These are phyloP conservation scores for Agonopterix heracliana DNA, from an alignment of 2,888 invertebrate species.

Conservation along the genomic window DNA sequence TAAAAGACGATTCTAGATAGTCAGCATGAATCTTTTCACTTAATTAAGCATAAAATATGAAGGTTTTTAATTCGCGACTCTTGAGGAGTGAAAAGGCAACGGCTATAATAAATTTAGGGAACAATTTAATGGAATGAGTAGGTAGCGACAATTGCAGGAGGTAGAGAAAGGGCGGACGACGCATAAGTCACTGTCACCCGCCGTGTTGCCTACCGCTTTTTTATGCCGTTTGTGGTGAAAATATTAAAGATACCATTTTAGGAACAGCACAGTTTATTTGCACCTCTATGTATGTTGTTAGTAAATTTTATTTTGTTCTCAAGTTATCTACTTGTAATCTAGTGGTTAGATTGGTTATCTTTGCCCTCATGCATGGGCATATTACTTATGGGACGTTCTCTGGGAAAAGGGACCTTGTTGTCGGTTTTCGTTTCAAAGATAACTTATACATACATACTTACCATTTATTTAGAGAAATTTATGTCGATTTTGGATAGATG, in stretches of 20 bases:
- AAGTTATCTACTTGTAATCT: too few species aligned
- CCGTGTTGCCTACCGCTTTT: constrained; percentile 48
- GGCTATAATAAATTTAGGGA: constrained; percentile 27
- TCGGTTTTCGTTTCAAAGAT: too few species aligned
- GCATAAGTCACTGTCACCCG: constrained; percentile 69
- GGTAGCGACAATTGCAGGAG: constrained; percentile 49
- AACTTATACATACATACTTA: too few species aligned
- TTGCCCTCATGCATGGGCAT: too few species aligned
- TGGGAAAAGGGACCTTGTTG: too few species aligned
- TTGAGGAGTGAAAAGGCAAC: constrained; percentile 6
- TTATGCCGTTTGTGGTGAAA: constrained; percentile 28
- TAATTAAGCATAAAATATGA: constrained; percentile 4
- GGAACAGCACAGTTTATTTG: too few species aligned
- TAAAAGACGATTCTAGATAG: not conserved
- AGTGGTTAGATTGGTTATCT: too few species aligned
- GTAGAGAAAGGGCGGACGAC: constrained; percentile 51
- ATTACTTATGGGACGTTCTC: too few species aligned
- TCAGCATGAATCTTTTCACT: not conserved
- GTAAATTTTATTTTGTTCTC: too few species aligned
- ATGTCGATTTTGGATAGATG: too few species aligned
- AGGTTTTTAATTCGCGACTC: constrained; percentile 1
- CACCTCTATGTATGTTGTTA: too few species aligned
- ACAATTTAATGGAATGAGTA: constrained; percentile 49
- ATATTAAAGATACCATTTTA: not conserved
- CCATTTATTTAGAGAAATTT: too few species aligned